Evolutionary conservation across 2,888 invertebrate species (phyloP).

Genomic region (Sthenelais limicola): DNA sequence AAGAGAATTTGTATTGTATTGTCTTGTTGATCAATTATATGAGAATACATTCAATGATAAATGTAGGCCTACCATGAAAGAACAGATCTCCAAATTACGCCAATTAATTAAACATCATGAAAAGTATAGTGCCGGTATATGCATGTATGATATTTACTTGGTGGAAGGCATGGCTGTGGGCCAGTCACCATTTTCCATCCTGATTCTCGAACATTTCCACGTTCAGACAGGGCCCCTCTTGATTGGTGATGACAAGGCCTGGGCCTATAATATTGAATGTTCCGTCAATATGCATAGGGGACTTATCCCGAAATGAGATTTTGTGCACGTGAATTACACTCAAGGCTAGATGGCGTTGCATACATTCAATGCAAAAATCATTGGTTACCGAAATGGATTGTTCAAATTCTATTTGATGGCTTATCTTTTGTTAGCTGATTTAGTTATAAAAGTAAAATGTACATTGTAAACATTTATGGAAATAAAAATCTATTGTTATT

Average conservation of each 20-base stretch:
- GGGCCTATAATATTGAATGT: slow-evolving; percentile 53
- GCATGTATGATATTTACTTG: too few species aligned
- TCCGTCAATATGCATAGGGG: slow-evolving; percentile 54
- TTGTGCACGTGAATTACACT: slow-evolving; percentile 50
- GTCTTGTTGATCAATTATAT: not conserved
- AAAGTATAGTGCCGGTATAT: too few species aligned
- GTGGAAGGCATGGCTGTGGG: too few species aligned
- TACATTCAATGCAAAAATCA: slow-evolving; percentile 51
- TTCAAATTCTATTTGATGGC: too few species aligned
- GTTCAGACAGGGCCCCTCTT: slow-evolving; percentile 52
- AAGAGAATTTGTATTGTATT: not conserved
- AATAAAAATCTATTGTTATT: too few species aligned
- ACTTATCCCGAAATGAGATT: slow-evolving; percentile 49
- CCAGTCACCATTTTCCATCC: slow-evolving; percentile 53
- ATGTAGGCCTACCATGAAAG: too few species aligned
- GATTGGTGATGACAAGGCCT: slow-evolving; percentile 51
- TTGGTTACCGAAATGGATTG: slow-evolving; percentile 55
- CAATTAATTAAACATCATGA: not conserved
- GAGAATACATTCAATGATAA: too few species aligned
- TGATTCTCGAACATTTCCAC: slow-evolving; percentile 49
- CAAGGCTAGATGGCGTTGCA: slow-evolving; percentile 50
- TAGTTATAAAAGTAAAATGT: too few species aligned
- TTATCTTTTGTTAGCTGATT: too few species aligned
- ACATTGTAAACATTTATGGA: too few species aligned
- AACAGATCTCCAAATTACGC: too few species aligned